phyloP scores from a whole-genome alignment of 2,113 vertebrate species.

The Rutilus rutilus region DNA sequence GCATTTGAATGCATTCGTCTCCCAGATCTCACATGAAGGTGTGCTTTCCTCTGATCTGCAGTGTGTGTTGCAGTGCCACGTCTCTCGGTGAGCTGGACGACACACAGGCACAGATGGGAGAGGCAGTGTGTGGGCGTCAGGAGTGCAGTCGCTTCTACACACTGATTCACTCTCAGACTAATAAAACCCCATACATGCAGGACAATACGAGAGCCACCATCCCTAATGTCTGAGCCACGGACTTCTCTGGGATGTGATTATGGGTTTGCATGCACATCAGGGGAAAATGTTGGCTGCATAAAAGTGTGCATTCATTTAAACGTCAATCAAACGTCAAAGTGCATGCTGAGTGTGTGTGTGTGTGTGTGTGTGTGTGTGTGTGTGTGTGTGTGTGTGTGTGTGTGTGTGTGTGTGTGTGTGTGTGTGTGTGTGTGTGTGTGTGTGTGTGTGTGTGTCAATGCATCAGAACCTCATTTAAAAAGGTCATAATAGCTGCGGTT shows the following conservation, averaged over 20 bases:
- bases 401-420: not conserved
- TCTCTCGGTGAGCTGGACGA: slow-evolving; percentile 33
- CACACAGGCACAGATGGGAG: slow-evolving; percentile 29
- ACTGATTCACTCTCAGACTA: not conserved
- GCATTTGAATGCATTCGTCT: not conserved
- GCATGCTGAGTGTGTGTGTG: not conserved
- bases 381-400: no score
- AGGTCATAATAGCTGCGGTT: not conserved
- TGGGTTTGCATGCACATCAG: not conserved
- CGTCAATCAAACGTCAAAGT: not conserved
- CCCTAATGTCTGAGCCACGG: not conserved
- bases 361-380: not conserved
- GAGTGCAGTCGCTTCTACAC: not conserved
- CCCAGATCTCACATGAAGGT: not conserved
- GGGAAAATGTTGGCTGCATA: not conserved
- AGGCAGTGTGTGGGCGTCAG: slow-evolving; percentile 19
- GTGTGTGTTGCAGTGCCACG: slow-evolving; percentile 16
- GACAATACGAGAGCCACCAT: not conserved
- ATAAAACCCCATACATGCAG: not conserved
- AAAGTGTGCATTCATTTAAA: not conserved
- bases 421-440: no score
- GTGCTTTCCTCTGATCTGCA: not conserved
- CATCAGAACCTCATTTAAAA: not conserved
- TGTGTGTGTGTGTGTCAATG: not conserved
- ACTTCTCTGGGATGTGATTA: not conserved